A percentile compares a stretch with the other conserved stretches of the same genome.
phyloP scores from a whole-genome alignment of 2,113 vertebrate species.

The Aramus guarauna region DNA sequence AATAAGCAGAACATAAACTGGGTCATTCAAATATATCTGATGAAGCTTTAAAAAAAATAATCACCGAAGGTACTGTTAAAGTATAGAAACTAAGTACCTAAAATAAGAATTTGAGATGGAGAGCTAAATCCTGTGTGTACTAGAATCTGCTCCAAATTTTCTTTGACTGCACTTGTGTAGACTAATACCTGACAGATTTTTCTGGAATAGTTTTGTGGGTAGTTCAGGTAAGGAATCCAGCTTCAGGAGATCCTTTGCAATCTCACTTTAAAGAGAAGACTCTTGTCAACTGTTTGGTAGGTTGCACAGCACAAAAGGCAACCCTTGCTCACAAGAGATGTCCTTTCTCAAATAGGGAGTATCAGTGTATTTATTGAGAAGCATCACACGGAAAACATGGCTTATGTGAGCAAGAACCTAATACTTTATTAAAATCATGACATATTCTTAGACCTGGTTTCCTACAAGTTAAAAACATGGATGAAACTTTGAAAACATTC shows the following conservation, averaged over 20 bases:
- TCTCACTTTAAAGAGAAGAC: background rate
- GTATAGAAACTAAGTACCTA: background rate
- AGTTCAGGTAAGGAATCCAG: background rate
- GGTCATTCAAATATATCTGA: background rate
- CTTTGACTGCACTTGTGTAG: background rate
- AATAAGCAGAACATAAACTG: background rate
- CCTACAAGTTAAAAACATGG: background rate
- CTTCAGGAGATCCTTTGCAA: background rate
- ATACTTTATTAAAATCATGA: background rate
- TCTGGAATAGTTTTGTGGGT: background rate
- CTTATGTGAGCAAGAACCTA: background rate
- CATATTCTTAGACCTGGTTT: background rate
- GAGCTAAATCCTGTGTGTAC: background rate
- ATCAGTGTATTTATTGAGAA: background rate
- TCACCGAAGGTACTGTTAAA: background rate
- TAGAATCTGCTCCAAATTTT: background rate
- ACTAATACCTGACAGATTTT: background rate
- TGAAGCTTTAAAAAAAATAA: background rate
- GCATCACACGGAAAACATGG: background rate
- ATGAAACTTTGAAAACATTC: background rate
- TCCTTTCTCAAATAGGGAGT: background rate
- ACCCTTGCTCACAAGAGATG: background rate
- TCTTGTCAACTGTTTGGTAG: background rate
- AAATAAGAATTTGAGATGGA: background rate
- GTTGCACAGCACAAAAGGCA: background rate